Conservation (phyloP, 2,797 vertebrate genomes). For the Tachyglossus aculeatus region DNA sequence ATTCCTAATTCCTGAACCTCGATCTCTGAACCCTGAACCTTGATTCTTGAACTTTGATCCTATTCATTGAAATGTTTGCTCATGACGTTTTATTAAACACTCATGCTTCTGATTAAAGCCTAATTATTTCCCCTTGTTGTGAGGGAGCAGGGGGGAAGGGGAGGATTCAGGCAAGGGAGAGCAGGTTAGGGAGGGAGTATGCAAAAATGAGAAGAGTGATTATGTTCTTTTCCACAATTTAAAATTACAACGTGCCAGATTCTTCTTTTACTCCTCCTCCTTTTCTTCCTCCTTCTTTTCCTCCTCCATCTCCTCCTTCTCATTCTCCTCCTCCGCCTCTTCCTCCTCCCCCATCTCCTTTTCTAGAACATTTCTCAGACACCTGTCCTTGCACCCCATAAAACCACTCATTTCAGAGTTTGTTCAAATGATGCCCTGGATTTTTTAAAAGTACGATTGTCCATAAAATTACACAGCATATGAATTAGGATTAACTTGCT, state of each 20-base stretch:
- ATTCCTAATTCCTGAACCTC: slow-evolving; percentile 28
- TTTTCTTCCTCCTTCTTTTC: too few species aligned
- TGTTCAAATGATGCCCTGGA: slow-evolving; percentile 27
- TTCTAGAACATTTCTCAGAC: too few species aligned
- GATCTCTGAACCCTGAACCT: slow-evolving; percentile 10
- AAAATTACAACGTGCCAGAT: neutral
- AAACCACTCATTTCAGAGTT: slow-evolving; percentile 25
- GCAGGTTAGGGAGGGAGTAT: too few species aligned
- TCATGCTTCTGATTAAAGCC: neutral
- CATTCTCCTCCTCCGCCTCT: too few species aligned
- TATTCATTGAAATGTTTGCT: slow-evolving; percentile 45
- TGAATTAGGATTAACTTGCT: slow-evolving; percentile 48
- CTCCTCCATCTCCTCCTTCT: too few species aligned
- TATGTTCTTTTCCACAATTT: neutral
- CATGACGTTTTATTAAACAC: slow-evolving; percentile 2
- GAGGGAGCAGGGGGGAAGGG: too few species aligned
- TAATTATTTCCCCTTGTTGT: neutral
- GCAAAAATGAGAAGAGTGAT: too few species aligned
- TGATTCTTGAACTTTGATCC: neutral
- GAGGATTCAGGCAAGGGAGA: too few species aligned
- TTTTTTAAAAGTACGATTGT: slow-evolving; percentile 30
- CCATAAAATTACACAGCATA: slow-evolving; percentile 21
- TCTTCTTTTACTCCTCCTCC: too few species aligned
- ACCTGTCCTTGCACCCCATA: too few species aligned
- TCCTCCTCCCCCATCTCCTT: too few species aligned